Evolutionary conservation across 2,888 invertebrate genomes (phyloP).

Genomic region (Synanthedon andrenaeformis): DNA sequence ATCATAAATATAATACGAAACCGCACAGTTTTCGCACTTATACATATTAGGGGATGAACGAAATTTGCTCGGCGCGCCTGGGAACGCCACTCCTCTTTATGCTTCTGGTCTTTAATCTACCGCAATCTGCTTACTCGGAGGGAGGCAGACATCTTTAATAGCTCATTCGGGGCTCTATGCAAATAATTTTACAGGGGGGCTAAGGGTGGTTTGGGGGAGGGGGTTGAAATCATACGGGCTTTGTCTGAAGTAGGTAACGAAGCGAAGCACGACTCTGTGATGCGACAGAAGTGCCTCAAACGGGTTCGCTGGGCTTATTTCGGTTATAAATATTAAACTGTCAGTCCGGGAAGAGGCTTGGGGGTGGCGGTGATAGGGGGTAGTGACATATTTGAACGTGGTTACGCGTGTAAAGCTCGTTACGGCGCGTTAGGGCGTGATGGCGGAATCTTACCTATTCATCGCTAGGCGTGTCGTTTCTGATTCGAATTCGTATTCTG

Average conservation of each 20-base stretch:
- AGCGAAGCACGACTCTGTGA: conserved; percentile 61
- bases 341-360: conserved; percentile 18
- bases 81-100: conserved; percentile 46
- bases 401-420: conserved; percentile 49
- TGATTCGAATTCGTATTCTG: no score
- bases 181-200: conserved; percentile 58
- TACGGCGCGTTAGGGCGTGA: conserved; percentile 26
- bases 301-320: conserved; percentile 49
- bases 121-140: conserved; percentile 67
- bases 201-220: conserved; percentile 10
- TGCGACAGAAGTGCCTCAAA: conserved; percentile 59
- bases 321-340: conserved; percentile 63
- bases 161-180: conserved; percentile 69
- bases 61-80: conserved; percentile 41
- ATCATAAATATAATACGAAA: conserved; percentile 50
- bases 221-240: conserved; percentile 60
- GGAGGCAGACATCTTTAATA: conserved; percentile 65
- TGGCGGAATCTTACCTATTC: conserved; percentile 4
- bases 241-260: conserved; percentile 66
- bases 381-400: conserved; percentile 13
- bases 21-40: conserved; percentile 51
- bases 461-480: not conserved
- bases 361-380: conserved; percentile 10
- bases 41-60: conserved; percentile 43
- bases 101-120: conserved; percentile 68